Base-by-base conservation (phyloP, 2,797 vertebrate genomes). In the Scolopax rusticola region DNA sequence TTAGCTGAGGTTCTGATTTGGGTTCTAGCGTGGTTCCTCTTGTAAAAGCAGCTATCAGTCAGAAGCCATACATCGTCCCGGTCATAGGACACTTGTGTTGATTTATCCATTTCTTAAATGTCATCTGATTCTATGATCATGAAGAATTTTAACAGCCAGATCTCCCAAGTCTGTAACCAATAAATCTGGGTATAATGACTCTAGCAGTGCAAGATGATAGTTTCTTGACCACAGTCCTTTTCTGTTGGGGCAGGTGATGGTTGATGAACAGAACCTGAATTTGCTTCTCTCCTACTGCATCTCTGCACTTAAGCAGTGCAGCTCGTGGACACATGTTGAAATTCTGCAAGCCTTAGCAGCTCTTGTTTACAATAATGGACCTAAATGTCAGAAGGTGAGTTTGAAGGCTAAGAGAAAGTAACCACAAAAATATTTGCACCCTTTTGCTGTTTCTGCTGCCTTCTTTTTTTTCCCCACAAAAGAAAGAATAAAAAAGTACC, bases 321-420 rank as follows among this genome's bases (percentile, higher is more conserved):
- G 98, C 76, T 95, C 98, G 11, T 99, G 99, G 99, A 99, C 99
- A 15, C 99, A 99, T 21, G 92, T 99, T 7, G 99, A 99, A 90
- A 96, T 99, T 79, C 97, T 99, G 77, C 98, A 99, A 93, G 99
- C 99, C 1, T 97, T 99, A 79, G 99, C 99, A 40, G 98, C 99
- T 38, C 97, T 99, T 36, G 98, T 99, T 70, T 99, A 99, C 79
- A 98, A 98, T 71, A 99, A 99, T 91, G 99, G 99, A 84, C 98
- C 98, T 53, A 99, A 98, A 75, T 99, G 99, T 97, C 99, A 99
- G 45, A 99, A 99, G 98, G 99, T 99, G 93, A 57, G 95, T 94
- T 94, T 45, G 56, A 51, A 53, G 38, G 18, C 21, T 11, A n/a
- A n/a, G 57, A 73, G 40, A 56, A 82, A 79, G 13, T 19, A 51